phyloP scores from a whole-genome alignment of 2,888 invertebrate genomes.

The Agrotis clavis region DNA sequence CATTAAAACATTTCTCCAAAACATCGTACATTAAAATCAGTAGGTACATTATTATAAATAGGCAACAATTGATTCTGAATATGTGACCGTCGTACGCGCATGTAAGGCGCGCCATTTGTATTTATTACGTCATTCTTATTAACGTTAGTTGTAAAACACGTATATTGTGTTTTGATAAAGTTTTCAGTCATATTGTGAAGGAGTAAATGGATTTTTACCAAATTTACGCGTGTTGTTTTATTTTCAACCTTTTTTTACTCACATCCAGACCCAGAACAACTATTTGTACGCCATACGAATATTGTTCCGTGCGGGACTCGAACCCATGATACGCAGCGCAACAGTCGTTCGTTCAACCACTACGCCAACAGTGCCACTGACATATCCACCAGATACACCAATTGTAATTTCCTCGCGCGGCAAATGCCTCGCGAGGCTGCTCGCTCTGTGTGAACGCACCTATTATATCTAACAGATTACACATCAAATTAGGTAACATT shows the following conservation, averaged over 20 bases:
- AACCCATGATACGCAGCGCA: too few species aligned
- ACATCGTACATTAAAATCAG: slow-evolving; percentile 24
- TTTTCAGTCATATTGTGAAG: slow-evolving; percentile 90
- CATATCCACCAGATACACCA: too few species aligned
- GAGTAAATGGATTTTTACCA: slow-evolving; percentile 90
- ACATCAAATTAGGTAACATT: too few species aligned
- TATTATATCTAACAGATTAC: too few species aligned
- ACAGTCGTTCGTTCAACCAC: too few species aligned
- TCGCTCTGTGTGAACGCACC: too few species aligned
- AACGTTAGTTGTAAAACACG: slow-evolving; percentile 88
- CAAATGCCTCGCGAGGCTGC: too few species aligned
- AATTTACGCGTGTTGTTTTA: slow-evolving; percentile 69
- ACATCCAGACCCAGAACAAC: too few species aligned
- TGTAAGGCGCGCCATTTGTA: slow-evolving; percentile 74
- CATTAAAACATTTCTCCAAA: slow-evolving; percentile 53
- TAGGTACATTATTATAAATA: slow-evolving; percentile 30
- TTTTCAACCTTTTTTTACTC: not conserved
- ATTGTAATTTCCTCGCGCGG: too few species aligned
- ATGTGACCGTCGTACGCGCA: slow-evolving; percentile 66
- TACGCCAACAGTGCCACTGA: too few species aligned
- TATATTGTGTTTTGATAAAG: slow-evolving; percentile 90
- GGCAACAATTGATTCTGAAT: slow-evolving; percentile 65
- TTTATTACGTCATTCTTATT: slow-evolving; percentile 87
- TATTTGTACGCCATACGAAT: too few species aligned
- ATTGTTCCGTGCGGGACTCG: too few species aligned